A percentile compares a stretch with the other conserved stretches of the same genome.
Evolutionary conservation across 2,888 invertebrate species (phyloP).

Genomic region (Eristalinus aeneus): DNA sequence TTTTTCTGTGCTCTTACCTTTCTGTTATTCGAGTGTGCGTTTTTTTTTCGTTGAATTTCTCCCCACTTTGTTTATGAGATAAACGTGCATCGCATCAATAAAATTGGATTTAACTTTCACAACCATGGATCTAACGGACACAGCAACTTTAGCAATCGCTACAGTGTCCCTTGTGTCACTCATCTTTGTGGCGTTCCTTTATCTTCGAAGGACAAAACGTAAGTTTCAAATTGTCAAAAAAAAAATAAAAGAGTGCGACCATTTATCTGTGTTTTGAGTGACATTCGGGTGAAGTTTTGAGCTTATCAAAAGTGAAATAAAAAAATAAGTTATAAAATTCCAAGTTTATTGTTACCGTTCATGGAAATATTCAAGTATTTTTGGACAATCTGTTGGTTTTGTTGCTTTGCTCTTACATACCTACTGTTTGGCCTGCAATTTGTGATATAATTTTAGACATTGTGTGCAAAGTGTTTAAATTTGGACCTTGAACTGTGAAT

Average conservation of each 20-base stretch:
- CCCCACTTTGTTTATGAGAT: neutral
- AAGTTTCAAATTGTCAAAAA: slow-evolving; percentile 21
- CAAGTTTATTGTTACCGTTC: neutral
- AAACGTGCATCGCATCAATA: neutral
- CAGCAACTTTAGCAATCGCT: slow-evolving; percentile 34
- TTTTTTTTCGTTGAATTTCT: neutral
- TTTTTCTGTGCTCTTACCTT: neutral
- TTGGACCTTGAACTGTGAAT: no score
- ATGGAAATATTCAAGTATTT: neutral
- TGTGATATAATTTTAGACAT: no score
- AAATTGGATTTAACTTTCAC: slow-evolving; percentile 34
- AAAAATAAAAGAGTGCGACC: neutral
- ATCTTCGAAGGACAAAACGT: slow-evolving; percentile 58
- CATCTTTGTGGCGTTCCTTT: slow-evolving; percentile 38
- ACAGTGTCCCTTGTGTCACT: slow-evolving; percentile 48
- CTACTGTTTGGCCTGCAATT: no score
- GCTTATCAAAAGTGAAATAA: neutral
- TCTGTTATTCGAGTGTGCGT: neutral
- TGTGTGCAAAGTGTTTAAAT: no score
- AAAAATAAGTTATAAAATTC: neutral
- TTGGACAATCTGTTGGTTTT: neutral
- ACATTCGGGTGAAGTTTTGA: neutral
- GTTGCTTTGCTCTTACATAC: no score
- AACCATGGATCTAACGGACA: slow-evolving; percentile 60
- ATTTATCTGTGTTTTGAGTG: neutral